Conservation (phyloP, 2,888 invertebrate genomes). For the Thecocarcelia acutangulata region DNA sequence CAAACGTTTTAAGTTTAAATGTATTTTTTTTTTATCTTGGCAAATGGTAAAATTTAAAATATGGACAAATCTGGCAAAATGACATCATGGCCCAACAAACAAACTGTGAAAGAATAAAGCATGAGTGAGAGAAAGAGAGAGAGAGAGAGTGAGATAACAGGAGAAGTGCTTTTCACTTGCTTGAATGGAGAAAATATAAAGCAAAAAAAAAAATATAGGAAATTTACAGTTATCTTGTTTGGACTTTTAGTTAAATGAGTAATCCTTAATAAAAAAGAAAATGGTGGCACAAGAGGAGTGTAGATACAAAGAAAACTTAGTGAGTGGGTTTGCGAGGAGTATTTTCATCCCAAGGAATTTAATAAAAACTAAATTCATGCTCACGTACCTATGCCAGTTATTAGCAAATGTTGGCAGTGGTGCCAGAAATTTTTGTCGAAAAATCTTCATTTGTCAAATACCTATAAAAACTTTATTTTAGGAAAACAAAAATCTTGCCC, state of each 20-base stretch:
- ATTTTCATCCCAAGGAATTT: slow-evolving; percentile 1
- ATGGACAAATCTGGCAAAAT: slow-evolving; percentile 51
- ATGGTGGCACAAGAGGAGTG: background rate
- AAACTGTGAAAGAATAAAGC: background rate
- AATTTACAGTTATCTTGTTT: background rate
- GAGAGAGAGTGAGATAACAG: background rate
- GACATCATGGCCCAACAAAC: slow-evolving; percentile 45
- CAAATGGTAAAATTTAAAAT: background rate
- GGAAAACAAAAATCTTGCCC: too few species aligned
- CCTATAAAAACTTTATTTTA: too few species aligned
- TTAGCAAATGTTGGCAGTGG: background rate
- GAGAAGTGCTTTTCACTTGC: background rate
- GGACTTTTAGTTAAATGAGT: too few species aligned
- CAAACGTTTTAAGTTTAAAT: background rate
- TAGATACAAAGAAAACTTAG: background rate
- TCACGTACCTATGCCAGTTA: background rate
- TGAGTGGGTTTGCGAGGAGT: background rate
- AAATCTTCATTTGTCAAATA: too few species aligned
- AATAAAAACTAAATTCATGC: background rate
- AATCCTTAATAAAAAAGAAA: background rate
- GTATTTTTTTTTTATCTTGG: slow-evolving; percentile 4
- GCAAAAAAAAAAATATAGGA: background rate
- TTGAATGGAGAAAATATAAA: background rate
- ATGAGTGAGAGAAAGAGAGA: background rate
- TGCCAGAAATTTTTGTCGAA: too few species aligned